A percentile compares a stretch with the other conserved stretches of the same genome.
phyloP scores from a whole-genome alignment of 2,888 invertebrate species.

The Oxycera nigricornis region DNA sequence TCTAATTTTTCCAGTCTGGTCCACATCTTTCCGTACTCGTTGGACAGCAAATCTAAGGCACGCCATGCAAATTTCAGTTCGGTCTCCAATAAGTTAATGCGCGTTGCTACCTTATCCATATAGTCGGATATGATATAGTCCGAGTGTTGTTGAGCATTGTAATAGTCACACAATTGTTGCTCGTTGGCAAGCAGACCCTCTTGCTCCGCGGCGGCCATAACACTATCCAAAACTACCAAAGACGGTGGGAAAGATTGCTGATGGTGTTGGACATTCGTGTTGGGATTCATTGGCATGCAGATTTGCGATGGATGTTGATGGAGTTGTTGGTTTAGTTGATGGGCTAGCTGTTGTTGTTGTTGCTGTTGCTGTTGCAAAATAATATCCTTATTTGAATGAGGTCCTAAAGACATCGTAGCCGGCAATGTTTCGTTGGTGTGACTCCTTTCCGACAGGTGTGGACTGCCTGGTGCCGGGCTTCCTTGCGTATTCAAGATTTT shows the following conservation, averaged over 20 bases:
- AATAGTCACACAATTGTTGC: constrained; percentile 56
- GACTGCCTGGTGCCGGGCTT: constrained; percentile 49
- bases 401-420: neutral
- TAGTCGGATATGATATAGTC: constrained; percentile 88
- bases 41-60: constrained; percentile 86
- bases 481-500: constrained; percentile 44
- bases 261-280: neutral
- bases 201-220: neutral
- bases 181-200: constrained; percentile 52
- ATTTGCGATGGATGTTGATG: constrained; percentile 5
- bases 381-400: neutral
- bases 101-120: constrained; percentile 87
- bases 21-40: constrained; percentile 95
- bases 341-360: neutral
- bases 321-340: neutral
- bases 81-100: constrained; percentile 86
- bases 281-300: neutral
- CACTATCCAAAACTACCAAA: neutral
- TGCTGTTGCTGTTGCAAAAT: neutral
- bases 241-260: constrained; percentile 8
- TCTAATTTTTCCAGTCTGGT: constrained; percentile 88
- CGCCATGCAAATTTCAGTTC: constrained; percentile 93
- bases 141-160: constrained; percentile 65
- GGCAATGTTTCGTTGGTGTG: constrained; percentile 37
- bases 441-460: constrained; percentile 42